Conservation (phyloP, 2,113 vertebrate species). For the Indicator indicator region DNA sequence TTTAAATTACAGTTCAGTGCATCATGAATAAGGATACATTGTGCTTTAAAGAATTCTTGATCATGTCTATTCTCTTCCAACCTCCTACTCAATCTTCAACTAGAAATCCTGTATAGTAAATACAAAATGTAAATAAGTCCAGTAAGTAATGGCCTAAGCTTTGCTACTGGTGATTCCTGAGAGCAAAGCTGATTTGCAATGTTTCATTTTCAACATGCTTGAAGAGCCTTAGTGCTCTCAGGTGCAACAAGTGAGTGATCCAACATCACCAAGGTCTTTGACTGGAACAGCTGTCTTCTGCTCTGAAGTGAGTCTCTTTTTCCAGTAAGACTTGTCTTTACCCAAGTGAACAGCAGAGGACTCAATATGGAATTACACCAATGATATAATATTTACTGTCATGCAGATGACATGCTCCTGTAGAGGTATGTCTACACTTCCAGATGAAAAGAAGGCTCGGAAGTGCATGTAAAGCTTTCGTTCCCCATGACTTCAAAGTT, state of each 20-base stretch:
- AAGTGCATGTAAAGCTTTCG: neutral
- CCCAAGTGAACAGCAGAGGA: neutral
- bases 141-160: neutral
- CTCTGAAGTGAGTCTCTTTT: neutral
- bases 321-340: neutral
- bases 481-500: neutral
- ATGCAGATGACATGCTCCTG: neutral
- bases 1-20: neutral
- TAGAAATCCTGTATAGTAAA: neutral
- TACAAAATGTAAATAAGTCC: neutral
- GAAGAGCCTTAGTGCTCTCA: neutral
- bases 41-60: neutral
- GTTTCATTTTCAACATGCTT: neutral
- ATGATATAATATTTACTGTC: neutral
- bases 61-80: neutral
- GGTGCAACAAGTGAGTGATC: neutral
- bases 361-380: neutral
- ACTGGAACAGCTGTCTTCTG: neutral
- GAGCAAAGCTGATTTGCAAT: neutral
- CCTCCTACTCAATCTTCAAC: neutral
- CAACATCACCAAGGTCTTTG: neutral
- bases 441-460: neutral
- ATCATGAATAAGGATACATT: neutral
- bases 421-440: constrained; percentile 4
- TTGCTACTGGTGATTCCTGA: neutral